Base-by-base conservation (phyloP, 2,797 vertebrate species). In the Aselliscus stoliczkanus region DNA sequence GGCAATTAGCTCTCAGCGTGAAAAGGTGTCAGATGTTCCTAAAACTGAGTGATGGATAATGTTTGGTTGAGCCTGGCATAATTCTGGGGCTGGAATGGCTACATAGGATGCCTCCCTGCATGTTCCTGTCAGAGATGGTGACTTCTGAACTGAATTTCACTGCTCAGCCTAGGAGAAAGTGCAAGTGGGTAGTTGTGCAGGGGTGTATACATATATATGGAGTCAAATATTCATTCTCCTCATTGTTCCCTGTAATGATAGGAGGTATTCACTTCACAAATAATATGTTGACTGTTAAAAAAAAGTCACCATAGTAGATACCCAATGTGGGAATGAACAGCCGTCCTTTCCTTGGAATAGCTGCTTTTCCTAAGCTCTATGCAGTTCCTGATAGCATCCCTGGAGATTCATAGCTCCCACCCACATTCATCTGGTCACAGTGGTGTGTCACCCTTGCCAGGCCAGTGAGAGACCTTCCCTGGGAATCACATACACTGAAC, bases 1-100 rank as follows among this genome's bases (percentile, higher is more conserved):
- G 69, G 91, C 94, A 96, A 94, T 96, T 96, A 97, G 91, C 93
- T 96, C 86, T 93, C 95, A 94, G 96, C 39, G 1, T 79, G 93
- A 97, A 93, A 88, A 96, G 92, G 83, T 95, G 86, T 96, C 87
- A 42, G 72, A 81, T 95, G 96, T 87, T 88, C 82, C 77, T 88
- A 80, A 91, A 88, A 85, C 70, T 29, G 17, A 73, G 81, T 79
- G 82, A 90, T 95, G 94, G 90, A 96, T 73, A 65, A 56, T 60
- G 42, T 80, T 91, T 80, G 60, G 72, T 93, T 56, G 31, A 92
- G 44, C 50, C 56, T 79, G 88, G 87, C 47, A 37, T 72, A 65
- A 76, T 20, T 69, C 65, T n/a, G 58, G 34, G 81, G n/a, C 50
- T 69, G 34, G 72, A 67, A 50, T 10, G 25, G 58, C 23, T 12